Percentiles rank a stretch among this genome's conserved stretches.
phyloP scores from a whole-genome alignment of 2,113 vertebrate species.

The Amazona guildingii region DNA sequence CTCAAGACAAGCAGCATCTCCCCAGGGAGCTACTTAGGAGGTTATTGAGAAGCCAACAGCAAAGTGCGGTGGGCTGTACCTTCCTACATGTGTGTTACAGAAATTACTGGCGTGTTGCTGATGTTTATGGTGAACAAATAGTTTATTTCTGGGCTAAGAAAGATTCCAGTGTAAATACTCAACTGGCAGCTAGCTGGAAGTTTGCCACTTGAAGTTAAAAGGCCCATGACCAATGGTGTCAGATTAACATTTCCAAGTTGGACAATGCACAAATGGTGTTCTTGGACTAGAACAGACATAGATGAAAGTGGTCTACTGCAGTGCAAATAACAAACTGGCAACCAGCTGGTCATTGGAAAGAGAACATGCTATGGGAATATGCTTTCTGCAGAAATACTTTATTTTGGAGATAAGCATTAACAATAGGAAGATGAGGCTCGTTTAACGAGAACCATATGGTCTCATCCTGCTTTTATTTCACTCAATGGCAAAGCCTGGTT shows the following conservation, averaged over 20 bases:
- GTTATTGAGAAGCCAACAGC: slow-evolving; percentile 31
- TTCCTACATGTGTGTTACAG: background rate
- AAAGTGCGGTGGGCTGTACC: background rate
- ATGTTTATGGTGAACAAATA: slow-evolving; percentile 27
- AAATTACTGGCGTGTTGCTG: slow-evolving; percentile 10
- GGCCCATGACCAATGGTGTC: slow-evolving; percentile 67
- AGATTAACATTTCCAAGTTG: slow-evolving; percentile 72
- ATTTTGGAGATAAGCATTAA: slow-evolving; percentile 69
- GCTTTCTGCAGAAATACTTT: slow-evolving; percentile 68
- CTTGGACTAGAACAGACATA: slow-evolving; percentile 68
- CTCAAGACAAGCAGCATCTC: slow-evolving; percentile 19
- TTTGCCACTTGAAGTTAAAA: slow-evolving; percentile 69
- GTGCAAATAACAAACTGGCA: slow-evolving; percentile 70
- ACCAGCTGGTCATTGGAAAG: slow-evolving; percentile 67
- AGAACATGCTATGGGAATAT: slow-evolving; percentile 64
- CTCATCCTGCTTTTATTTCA: slow-evolving; percentile 38
- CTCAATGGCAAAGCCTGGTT: background rate
- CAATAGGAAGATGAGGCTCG: slow-evolving; percentile 60
- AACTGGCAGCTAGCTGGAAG: slow-evolving; percentile 69
- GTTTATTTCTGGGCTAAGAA: slow-evolving; percentile 67
- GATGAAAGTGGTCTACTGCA: slow-evolving; percentile 68
- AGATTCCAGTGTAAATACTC: slow-evolving; percentile 70
- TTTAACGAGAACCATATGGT: slow-evolving; percentile 68
- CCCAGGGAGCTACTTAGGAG: slow-evolving; percentile 26
- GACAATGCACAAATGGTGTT: slow-evolving; percentile 74